A percentile compares a stretch with the other conserved stretches of the same genome.
Evolutionary conservation across 2,113 vertebrate genomes (phyloP).

Genomic region (Ammospiza caudacuta): DNA sequence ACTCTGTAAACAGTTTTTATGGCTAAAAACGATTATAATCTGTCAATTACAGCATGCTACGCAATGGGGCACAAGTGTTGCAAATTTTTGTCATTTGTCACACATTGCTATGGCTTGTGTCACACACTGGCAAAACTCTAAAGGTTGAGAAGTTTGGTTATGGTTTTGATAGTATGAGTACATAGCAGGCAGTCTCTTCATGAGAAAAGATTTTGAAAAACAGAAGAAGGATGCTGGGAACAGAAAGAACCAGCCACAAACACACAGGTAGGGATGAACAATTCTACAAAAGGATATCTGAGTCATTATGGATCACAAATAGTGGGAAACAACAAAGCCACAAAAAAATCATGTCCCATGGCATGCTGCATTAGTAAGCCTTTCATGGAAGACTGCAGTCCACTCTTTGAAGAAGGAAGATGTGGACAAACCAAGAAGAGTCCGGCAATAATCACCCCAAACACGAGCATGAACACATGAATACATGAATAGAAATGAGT

Average conservation of each 20-base stretch:
- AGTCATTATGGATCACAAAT: neutral
- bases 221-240: neutral
- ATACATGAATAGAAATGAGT: neutral
- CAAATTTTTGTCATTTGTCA: slow-evolving; percentile 62
- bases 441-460: neutral
- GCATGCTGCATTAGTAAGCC: neutral
- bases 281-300: neutral
- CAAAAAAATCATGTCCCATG: neutral
- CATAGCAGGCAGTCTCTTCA: neutral
- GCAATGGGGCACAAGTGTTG: slow-evolving; percentile 7
- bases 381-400: neutral
- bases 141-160: neutral
- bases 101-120: slow-evolving; percentile 46
- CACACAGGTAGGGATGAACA: neutral
- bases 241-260: neutral
- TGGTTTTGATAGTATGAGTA: neutral
- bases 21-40: neutral
- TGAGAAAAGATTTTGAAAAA: neutral
- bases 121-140: slow-evolving; percentile 36
- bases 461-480: neutral
- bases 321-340: neutral
- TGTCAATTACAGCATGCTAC: neutral
- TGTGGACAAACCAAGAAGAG: neutral
- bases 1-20: slow-evolving; percentile 24
- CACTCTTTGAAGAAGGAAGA: neutral